Conservation (phyloP, 2,113 vertebrate genomes). For the Nannobrachium achirus region DNA sequence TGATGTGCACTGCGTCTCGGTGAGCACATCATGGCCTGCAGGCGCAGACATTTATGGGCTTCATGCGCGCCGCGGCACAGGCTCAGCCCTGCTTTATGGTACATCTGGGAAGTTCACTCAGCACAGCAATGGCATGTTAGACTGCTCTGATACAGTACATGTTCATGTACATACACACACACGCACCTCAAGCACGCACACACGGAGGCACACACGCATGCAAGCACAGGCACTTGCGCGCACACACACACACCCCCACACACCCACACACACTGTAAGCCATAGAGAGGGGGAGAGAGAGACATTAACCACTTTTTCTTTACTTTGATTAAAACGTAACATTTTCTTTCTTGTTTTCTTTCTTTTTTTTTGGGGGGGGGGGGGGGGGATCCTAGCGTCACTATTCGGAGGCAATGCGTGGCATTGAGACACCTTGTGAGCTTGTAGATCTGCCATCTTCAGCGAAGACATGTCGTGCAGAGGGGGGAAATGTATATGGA, state of each 20-base stretch:
- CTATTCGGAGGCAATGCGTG: too few relatives aligned
- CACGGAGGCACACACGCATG: not conserved
- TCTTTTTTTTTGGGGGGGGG: too few relatives aligned
- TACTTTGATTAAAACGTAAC: too few relatives aligned
- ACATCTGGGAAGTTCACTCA: conserved; percentile 36
- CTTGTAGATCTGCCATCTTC: too few relatives aligned
- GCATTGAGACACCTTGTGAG: too few relatives aligned
- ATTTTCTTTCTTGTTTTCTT: too few relatives aligned
- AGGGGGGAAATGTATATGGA: too few relatives aligned
- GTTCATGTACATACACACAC: not conserved
- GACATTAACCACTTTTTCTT: too few relatives aligned
- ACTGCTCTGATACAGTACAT: conserved; percentile 41
- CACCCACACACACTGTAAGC: not conserved
- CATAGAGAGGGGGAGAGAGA: too few relatives aligned
- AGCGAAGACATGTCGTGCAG: too few relatives aligned
- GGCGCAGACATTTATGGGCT: conserved; percentile 66
- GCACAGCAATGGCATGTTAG: conserved; percentile 42
- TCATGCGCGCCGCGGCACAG: conserved; percentile 48
- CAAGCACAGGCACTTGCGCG: not conserved
- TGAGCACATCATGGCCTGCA: conserved; percentile 72
- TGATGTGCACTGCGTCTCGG: conserved; percentile 38
- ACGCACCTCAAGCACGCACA: not conserved
- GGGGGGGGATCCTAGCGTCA: too few relatives aligned
- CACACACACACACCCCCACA: conserved; percentile 3
- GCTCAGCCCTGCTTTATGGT: conserved; percentile 67